These are phyloP conservation scores for Sebastes minor DNA, from an alignment of 2,797 vertebrate species.

Conservation along the genomic window DNA sequence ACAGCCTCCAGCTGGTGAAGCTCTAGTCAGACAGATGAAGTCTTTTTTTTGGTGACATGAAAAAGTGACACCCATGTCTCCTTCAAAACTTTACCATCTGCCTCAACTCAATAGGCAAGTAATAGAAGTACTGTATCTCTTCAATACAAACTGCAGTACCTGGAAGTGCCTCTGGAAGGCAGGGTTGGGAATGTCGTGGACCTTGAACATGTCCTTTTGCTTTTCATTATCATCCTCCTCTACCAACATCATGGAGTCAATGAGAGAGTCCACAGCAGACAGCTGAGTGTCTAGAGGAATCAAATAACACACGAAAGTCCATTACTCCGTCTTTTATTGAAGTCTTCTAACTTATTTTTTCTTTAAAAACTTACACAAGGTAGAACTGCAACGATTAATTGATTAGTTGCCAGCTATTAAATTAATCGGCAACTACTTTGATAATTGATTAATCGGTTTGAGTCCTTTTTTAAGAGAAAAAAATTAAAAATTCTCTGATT, in stretches of 20 bases:
- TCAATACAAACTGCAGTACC: conserved; percentile 74
- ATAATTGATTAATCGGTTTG: too few species aligned
- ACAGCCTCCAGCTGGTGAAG: neutral
- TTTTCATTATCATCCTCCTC: conserved; percentile 82
- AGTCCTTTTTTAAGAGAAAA: too few species aligned
- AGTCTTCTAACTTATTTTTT: neutral
- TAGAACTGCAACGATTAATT: too few species aligned
- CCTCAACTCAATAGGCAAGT: neutral
- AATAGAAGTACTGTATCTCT: neutral
- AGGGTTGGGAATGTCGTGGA: conserved; percentile 92
- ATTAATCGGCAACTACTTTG: too few species aligned
- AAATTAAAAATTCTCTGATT: too few species aligned
- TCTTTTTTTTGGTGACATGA: neutral
- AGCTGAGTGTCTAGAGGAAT: conserved; percentile 85
- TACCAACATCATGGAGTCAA: conserved; percentile 94
- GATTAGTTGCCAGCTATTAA: too few species aligned
- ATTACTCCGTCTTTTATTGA: neutral
- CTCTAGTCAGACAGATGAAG: neutral
- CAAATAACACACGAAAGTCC: neutral
- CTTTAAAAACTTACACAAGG: neutral
- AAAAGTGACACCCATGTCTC: neutral
- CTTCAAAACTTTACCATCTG: neutral
- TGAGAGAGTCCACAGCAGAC: conserved; percentile 89
- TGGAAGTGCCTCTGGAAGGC: conserved; percentile 95
- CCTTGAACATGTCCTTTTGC: conserved; percentile 87